Base-by-base conservation (phyloP, 2,113 vertebrate species). In the Argyrosomus japonicus region DNA sequence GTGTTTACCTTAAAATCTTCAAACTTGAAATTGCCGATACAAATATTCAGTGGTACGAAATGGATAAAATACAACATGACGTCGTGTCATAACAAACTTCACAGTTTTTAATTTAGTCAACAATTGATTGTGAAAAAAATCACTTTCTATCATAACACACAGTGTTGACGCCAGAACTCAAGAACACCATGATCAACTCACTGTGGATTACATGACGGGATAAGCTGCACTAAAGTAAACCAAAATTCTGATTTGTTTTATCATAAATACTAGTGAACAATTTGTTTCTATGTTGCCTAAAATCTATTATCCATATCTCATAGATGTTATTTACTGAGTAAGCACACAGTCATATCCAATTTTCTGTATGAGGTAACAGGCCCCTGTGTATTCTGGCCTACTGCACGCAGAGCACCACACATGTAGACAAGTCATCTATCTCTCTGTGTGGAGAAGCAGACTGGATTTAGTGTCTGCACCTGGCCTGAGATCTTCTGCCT, bases 401-500 rank as follows among this genome's bases (percentile, higher is more conserved):
- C 77, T 79, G 76, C 71, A 64, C 57, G 53, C 65, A 64, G 57
- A 78, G 54, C 84, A 74, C 87, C 89, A 91, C 89, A 92, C 90
- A 90, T 88, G 86, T 62, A 88, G 90, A 86, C 68, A 65, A 79
- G 77, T 63, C 79, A 90, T 91, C 83, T 63, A 76, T 87, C 81
- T 89, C 72, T 54, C 68, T 36, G 82, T 78, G 82, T 77, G 81
- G 56, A 89, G 83, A 69, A 74, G 65, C 81, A 79, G 58, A 32
- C 68, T 84, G 88, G 89, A 93, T 94, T 93, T 93, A 94, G 84
- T 90, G 88, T 90, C 82, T 91, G 89, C 94, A 94, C 92, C 93
- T 95, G 94, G 94, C 58, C 79, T 68, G 77, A 86, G 83, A 87
- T 89, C 88, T 82, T 86, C 88, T 88, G 89, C 78, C 75, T 83